Evolutionary conservation across 2,888 invertebrate genomes (phyloP).

Genomic region (Caenorhabditis wallacei): DNA sequence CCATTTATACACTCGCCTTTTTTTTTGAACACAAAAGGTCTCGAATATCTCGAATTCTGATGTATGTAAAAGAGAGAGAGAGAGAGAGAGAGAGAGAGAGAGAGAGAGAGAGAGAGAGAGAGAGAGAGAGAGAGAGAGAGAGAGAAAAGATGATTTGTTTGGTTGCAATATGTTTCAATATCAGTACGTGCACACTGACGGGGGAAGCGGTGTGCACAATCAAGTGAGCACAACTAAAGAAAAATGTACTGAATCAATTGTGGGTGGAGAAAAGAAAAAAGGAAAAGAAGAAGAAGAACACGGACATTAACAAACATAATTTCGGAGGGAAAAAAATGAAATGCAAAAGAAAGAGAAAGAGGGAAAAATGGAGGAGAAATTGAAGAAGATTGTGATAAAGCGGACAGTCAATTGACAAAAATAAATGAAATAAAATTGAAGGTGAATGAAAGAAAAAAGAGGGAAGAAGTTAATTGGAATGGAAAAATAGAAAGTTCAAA

Average conservation of each 20-base stretch:
- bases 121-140: constrained; percentile 3
- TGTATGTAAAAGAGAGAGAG: constrained; percentile 2
- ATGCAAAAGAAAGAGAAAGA: background rate
- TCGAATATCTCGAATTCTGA: constrained; percentile 22
- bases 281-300: constrained; percentile 48
- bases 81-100: constrained; percentile 5
- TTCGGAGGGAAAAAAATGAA: constrained; percentile 43
- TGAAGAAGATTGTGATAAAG: constrained; percentile 44
- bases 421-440: background rate
- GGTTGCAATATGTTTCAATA: constrained; percentile 55
- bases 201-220: constrained; percentile 47
- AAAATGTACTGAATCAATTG: constrained; percentile 52
- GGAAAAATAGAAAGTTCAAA: constrained; percentile 17
- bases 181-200: constrained; percentile 57
- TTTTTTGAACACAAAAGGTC: constrained; percentile 26
- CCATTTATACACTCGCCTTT: constrained; percentile 25
- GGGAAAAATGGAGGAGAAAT: constrained; percentile 25
- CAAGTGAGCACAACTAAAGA: constrained; percentile 45
- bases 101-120: constrained; percentile 3
- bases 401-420: constrained; percentile 29
- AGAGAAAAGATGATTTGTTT: constrained; percentile 19
- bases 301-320: constrained; percentile 61
- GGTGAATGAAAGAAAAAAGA: background rate
- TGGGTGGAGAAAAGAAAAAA: constrained; percentile 19
- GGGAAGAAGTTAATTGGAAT: constrained; percentile 29